A percentile compares a stretch with the other conserved stretches of the same genome.
Conservation (phyloP, 2,113 vertebrate genomes). For the Butorides virescens region DNA sequence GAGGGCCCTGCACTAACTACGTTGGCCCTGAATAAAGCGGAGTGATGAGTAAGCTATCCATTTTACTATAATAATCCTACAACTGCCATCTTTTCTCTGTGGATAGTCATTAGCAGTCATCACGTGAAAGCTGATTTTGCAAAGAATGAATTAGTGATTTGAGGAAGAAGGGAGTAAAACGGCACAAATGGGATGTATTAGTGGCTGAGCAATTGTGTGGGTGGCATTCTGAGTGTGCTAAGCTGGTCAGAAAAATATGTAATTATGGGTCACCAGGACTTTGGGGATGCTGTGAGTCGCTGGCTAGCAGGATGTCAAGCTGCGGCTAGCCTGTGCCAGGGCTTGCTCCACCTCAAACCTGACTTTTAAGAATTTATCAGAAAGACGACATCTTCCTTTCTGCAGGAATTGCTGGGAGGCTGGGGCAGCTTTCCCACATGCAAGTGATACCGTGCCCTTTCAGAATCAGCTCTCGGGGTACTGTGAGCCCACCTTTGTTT, state of each 20-base stretch:
- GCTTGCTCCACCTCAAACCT: neutral
- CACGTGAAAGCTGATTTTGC: neutral
- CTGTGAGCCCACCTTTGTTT: neutral
- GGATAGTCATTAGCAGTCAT: neutral
- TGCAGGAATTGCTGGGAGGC: neutral
- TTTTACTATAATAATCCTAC: neutral
- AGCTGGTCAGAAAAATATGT: neutral
- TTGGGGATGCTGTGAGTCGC: neutral
- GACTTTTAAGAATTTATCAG: neutral
- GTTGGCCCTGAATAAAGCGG: neutral
- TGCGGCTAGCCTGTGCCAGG: too few relatives aligned
- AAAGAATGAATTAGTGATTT: neutral
- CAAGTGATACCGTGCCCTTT: rapidly evolving
- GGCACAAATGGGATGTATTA: neutral
- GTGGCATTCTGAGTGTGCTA: neutral
- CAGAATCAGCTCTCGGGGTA: rapidly evolving
- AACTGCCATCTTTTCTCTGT: slow-evolving; percentile 30
- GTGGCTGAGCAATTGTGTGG: neutral
- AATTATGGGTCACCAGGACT: neutral
- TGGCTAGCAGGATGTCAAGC: neutral
- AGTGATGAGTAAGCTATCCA: neutral
- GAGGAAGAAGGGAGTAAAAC: neutral
- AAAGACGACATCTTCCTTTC: neutral
- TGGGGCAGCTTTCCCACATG: rapidly evolving
- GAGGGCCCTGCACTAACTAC: slow-evolving; percentile 15